Conservation (phyloP, 2,797 vertebrate genomes). For the Hipposideros larvatus region DNA sequence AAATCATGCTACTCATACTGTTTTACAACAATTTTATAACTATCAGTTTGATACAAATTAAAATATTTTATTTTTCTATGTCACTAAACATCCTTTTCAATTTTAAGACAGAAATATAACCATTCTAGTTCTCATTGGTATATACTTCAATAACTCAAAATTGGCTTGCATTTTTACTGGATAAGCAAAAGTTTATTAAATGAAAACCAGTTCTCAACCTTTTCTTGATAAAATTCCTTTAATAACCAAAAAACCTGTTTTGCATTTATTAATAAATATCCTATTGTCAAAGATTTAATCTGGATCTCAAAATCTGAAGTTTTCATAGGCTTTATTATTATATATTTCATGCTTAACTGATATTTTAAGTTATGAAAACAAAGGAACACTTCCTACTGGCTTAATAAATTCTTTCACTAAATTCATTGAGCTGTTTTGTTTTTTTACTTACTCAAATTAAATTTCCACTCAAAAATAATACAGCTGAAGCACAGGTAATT, state of each 20-base stretch:
- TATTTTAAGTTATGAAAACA: not conserved
- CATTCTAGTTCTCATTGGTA: not conserved
- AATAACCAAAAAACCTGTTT: slow-evolving; percentile 13
- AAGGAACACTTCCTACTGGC: not conserved
- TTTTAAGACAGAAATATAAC: slow-evolving; percentile 16
- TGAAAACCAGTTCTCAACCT: not conserved
- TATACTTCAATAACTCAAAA: not conserved
- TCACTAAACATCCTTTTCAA: slow-evolving; percentile 15
- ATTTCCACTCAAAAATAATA: slow-evolving; percentile 40
- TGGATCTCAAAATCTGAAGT: slow-evolving; percentile 5
- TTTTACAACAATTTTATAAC: not conserved
- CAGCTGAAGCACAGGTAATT: not conserved
- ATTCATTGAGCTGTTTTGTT: not conserved
- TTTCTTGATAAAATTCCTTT: slow-evolving; percentile 54
- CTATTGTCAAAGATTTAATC: slow-evolving; percentile 34
- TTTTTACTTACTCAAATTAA: not conserved
- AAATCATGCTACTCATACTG: not conserved
- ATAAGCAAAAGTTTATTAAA: slow-evolving; percentile 28
- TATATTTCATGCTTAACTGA: not conserved
- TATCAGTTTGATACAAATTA: slow-evolving; percentile 28
- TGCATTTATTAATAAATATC: slow-evolving; percentile 48
- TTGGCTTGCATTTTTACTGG: slow-evolving; percentile 12
- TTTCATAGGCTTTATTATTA: not conserved
- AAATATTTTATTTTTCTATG: not conserved
- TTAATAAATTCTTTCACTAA: slow-evolving; percentile 13